Conservation (phyloP, 2,797 vertebrate species). For the Rhadinocentrus ornatus region DNA sequence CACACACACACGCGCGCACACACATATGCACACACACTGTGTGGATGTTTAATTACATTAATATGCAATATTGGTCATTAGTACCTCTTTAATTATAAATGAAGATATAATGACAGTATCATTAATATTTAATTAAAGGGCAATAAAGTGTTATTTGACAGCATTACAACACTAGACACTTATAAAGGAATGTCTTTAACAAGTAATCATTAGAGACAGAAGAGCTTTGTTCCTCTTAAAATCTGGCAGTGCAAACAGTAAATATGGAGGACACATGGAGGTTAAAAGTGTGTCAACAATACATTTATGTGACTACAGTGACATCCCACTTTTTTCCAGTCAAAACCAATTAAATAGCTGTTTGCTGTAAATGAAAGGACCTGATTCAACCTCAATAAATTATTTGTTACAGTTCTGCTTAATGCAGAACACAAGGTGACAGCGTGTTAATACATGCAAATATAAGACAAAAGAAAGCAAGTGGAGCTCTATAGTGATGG, state of each 20-base stretch:
- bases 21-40: slow-evolving; percentile 28
- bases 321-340: slow-evolving; percentile 17
- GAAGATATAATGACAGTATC: slow-evolving; percentile 84
- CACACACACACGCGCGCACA: slow-evolving; percentile 2
- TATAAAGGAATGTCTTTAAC: slow-evolving; percentile 82
- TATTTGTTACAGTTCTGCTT: slow-evolving; percentile 23
- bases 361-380: slow-evolving; percentile 15
- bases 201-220: slow-evolving; percentile 72
- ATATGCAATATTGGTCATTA: slow-evolving; percentile 86
- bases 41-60: slow-evolving; percentile 86
- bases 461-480: slow-evolving; percentile 23
- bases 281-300: slow-evolving; percentile 53
- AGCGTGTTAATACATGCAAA: slow-evolving; percentile 37
- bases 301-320: slow-evolving; percentile 30
- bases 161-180: slow-evolving; percentile 86
- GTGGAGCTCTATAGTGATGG: slow-evolving; percentile 41
- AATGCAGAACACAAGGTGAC: slow-evolving; percentile 48
- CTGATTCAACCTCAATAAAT: slow-evolving; percentile 22
- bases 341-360: slow-evolving; percentile 26
- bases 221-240: slow-evolving; percentile 66
- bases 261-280: slow-evolving; percentile 66
- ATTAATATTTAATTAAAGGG: slow-evolving; percentile 90
- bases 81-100: slow-evolving; percentile 86
- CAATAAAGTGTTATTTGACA: slow-evolving; percentile 90
- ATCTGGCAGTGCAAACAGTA: slow-evolving; percentile 62